These are phyloP conservation scores for Hydra vulgaris DNA, from an alignment of 30 jellyfish, hydroid and myxozoan genomes.

Conservation along the genomic window DNA sequence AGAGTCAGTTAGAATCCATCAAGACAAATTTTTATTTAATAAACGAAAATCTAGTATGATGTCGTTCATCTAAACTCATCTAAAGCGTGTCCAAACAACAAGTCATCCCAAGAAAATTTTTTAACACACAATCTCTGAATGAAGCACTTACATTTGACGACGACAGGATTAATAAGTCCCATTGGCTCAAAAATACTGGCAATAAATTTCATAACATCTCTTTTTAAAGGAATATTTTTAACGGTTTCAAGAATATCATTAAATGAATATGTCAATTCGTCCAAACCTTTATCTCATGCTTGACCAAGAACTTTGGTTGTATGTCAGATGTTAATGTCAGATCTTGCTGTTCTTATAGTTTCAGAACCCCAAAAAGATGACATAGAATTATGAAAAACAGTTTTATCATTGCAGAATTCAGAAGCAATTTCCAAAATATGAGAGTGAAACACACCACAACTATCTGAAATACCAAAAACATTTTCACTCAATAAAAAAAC, in stretches of 20 bases:
- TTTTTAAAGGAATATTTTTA: background rate
- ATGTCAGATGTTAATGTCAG: no score
- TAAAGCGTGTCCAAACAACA: background rate
- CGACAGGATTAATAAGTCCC: conserved; percentile 1
- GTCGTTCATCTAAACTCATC: no score
- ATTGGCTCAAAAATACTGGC: background rate
- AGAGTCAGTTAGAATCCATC: background rate
- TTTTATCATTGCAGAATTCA: no score
- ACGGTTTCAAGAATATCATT: background rate
- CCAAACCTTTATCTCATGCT: no score
- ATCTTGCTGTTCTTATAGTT: no score
- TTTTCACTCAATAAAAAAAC: no score
- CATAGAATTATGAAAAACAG: no score
- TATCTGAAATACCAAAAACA: no score
- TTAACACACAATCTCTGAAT: conserved; percentile 2
- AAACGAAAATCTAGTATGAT: background rate
- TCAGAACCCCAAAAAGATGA: no score
- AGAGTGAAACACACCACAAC: no score
- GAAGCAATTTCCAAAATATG: no score
- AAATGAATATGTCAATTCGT: background rate
- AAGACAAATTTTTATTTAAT: background rate
- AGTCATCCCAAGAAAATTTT: conserved; percentile 4
- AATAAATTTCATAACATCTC: background rate
- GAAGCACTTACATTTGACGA: conserved; percentile 1
- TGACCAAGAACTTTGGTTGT: no score